A percentile compares a stretch with the other conserved stretches of the same genome.
Conservation (phyloP, 2,113 vertebrate species). For the Acanthochromis polyacanthus region DNA sequence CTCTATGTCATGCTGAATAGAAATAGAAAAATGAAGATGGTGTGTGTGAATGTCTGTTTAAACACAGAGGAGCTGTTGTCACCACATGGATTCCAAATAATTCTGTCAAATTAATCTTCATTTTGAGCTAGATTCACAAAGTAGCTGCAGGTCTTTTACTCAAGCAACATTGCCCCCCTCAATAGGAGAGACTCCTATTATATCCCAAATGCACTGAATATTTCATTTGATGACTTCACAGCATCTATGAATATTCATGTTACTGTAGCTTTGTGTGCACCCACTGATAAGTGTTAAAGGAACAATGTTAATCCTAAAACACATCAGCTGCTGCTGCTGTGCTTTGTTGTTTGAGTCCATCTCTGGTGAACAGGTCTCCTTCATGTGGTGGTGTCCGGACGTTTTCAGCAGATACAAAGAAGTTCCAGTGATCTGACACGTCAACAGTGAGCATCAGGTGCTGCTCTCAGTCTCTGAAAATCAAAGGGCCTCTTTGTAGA, state of each 20-base stretch:
- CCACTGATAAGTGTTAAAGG: conserved; percentile 20
- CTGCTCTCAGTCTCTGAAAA: no score
- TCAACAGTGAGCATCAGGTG: no score
- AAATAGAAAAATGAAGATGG: neutral
- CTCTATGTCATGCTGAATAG: conserved; percentile 32
- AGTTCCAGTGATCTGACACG: no score
- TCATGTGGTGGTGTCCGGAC: no score
- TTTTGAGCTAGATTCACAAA: conserved; percentile 57
- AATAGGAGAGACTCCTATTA: conserved; percentile 45
- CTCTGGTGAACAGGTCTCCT: neutral
- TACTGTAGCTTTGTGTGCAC: conserved; percentile 35
- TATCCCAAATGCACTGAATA: conserved; percentile 53
- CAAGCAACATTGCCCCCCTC: conserved; percentile 38
- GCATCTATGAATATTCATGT: conserved; percentile 61
- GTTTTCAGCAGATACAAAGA: no score
- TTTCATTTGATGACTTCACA: conserved; percentile 57
- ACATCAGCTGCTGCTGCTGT: neutral
- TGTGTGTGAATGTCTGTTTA: conserved; percentile 13
- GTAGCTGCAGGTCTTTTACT: conserved; percentile 53
- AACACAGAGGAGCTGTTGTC: conserved; percentile 29
- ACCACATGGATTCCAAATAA: conserved; percentile 49
- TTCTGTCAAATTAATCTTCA: conserved; percentile 58
- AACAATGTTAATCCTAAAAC: conserved; percentile 23
- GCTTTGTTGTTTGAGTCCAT: neutral
- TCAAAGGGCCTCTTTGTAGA: no score